Evolutionary conservation across 2,797 vertebrate species (phyloP).

Genomic region (Melanotaenia boesemani): DNA sequence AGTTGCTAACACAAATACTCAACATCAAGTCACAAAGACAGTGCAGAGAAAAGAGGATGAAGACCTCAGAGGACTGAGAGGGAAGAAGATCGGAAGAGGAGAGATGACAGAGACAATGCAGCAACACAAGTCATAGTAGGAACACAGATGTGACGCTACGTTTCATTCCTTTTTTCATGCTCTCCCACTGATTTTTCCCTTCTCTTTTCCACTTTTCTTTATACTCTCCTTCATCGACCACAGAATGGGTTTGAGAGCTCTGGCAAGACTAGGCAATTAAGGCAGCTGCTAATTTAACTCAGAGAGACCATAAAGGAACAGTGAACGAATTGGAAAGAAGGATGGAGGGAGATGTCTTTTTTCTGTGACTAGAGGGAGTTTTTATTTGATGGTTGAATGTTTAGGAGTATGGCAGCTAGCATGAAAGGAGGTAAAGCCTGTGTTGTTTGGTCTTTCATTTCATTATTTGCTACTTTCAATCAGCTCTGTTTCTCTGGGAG

Average conservation of each 20-base stretch:
- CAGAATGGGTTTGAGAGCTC: constrained; percentile 71
- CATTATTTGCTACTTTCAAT: constrained; percentile 75
- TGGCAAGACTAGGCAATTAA: constrained; percentile 78
- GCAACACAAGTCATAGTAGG: constrained; percentile 48
- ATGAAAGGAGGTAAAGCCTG: constrained; percentile 61
- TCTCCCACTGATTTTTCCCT: constrained; percentile 31
- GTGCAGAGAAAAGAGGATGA: constrained; percentile 34
- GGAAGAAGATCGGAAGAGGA: constrained; percentile 35
- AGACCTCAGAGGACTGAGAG: constrained; percentile 34
- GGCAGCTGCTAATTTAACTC: constrained; percentile 74
- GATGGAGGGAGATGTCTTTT: constrained; percentile 32
- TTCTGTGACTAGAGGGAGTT: constrained; percentile 48
- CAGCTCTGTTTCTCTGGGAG: constrained; percentile 74
- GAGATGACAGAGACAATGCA: constrained; percentile 54
- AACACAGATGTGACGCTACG: constrained; percentile 70
- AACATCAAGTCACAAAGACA: constrained; percentile 55
- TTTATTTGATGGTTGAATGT: constrained; percentile 64
- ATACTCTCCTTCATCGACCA: constrained; percentile 59
- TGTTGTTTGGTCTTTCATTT: constrained; percentile 73
- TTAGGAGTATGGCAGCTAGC: constrained; percentile 57
- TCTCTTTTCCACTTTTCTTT: constrained; percentile 42
- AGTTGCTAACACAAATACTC: constrained; percentile 70
- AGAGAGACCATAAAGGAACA: constrained; percentile 50
- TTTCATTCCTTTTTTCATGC: constrained; percentile 54
- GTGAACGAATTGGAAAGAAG: constrained; percentile 26